Evolutionary conservation across 2,888 invertebrate genomes (phyloP).

Genomic region (Cheilosia vernalis): DNA sequence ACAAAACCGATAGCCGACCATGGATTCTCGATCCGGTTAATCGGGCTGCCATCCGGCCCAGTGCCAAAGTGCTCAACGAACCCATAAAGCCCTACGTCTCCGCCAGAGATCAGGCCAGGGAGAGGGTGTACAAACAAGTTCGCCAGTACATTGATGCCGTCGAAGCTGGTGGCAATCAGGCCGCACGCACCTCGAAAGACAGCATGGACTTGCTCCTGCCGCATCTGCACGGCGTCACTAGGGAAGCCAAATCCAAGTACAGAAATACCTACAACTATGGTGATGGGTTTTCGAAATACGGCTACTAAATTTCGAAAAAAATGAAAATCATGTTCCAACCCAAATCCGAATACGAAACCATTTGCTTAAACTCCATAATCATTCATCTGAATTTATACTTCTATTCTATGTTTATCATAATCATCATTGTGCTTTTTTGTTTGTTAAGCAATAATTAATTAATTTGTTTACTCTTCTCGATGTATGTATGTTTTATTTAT

Average conservation of each 20-base stretch:
- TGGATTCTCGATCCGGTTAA: slow-evolving; percentile 85
- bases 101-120: slow-evolving; percentile 87
- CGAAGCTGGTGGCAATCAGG: slow-evolving; percentile 85
- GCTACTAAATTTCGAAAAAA: slow-evolving; percentile 45
- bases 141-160: slow-evolving; percentile 85
- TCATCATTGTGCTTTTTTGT: slow-evolving; percentile 37
- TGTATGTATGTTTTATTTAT: slow-evolving; percentile 68
- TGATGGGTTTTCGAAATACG: slow-evolving; percentile 66
- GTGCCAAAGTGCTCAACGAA: slow-evolving; percentile 85
- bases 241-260: slow-evolving; percentile 61
- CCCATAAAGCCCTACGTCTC: slow-evolving; percentile 88
- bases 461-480: slow-evolving; percentile 57
- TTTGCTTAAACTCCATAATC: slow-evolving; percentile 27
- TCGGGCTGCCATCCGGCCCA: slow-evolving; percentile 87
- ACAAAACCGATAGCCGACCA: slow-evolving; percentile 76
- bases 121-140: slow-evolving; percentile 86
- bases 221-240: slow-evolving; percentile 84
- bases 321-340: background rate
- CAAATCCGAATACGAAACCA: slow-evolving; percentile 39
- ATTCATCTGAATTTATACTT: slow-evolving; percentile 6
- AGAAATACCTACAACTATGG: slow-evolving; percentile 65
- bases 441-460: slow-evolving; percentile 3
- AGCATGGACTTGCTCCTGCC: slow-evolving; percentile 88
- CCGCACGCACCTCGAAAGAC: slow-evolving; percentile 85
- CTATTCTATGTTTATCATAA: slow-evolving; percentile 19